Evolutionary conservation across 2,797 vertebrate species (phyloP).

Genomic region (Cryptoprocta ferox): DNA sequence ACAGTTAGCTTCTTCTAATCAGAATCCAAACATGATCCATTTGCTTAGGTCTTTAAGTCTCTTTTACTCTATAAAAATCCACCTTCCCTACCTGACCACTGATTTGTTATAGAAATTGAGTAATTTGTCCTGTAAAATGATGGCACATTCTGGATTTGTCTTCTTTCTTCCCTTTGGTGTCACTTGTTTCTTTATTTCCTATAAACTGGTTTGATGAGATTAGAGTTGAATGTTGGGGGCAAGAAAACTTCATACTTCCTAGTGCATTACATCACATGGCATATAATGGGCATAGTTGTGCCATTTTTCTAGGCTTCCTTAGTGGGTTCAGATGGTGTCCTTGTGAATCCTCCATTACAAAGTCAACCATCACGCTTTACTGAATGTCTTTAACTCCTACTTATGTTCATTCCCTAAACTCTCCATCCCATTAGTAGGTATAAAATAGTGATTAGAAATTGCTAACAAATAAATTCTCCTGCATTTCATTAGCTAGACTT

Average conservation of each 20-base stretch:
- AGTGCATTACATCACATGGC: background rate
- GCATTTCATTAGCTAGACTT: background rate
- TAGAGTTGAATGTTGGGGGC: background rate
- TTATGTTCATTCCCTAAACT: background rate
- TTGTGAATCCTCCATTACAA: background rate
- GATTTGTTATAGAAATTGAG: conserved; percentile 1
- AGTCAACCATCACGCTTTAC: background rate
- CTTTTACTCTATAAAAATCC: background rate
- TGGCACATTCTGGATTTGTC: background rate
- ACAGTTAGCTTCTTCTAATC: background rate
- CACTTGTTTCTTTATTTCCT: background rate
- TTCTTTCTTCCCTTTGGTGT: background rate
- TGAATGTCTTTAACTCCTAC: background rate
- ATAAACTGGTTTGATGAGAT: background rate
- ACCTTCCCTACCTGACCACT: background rate
- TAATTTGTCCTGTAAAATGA: background rate
- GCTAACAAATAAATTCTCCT: background rate
- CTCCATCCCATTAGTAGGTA: background rate
- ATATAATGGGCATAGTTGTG: background rate
- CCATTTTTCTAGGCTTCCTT: background rate
- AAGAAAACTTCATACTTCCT: background rate
- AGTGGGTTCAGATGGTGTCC: background rate
- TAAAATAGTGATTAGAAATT: conserved; percentile 4
- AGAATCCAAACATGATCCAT: background rate
- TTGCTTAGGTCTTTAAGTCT: background rate